phyloP scores from a whole-genome alignment of 2,113 vertebrate species.

The Cercocebus atys region DNA sequence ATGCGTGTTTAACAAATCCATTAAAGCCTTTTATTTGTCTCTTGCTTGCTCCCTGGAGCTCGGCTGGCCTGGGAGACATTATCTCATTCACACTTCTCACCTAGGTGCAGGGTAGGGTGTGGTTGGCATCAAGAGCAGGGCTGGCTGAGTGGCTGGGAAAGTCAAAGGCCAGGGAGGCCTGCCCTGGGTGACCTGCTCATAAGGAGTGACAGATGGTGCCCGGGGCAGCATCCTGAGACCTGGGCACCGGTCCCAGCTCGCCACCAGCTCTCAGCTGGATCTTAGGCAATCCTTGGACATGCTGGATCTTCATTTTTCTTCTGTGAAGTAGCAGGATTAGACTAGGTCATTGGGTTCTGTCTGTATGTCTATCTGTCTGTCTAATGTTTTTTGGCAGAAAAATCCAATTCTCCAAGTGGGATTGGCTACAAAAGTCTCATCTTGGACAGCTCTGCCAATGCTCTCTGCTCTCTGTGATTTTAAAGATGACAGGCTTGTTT shows the following conservation, averaged over 20 bases:
- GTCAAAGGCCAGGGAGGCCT: background rate
- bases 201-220: background rate
- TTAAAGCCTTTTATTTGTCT: conserved; percentile 55
- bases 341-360: background rate
- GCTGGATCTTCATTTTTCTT: background rate
- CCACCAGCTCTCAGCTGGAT: background rate
- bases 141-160: background rate
- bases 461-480: background rate
- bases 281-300: background rate
- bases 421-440: background rate
- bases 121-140: background rate
- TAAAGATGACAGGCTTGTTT: background rate
- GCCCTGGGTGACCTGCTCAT: background rate
- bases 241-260: background rate
- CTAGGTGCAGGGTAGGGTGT: fast-evolving
- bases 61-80: background rate
- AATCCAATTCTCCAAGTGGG: background rate
- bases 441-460: background rate
- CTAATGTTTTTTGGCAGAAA: background rate
- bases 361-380: background rate
- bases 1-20: conserved; percentile 51
- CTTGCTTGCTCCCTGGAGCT: conserved; percentile 42
- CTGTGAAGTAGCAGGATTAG: background rate
- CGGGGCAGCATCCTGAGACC: background rate
- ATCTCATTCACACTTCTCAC: conserved; percentile 30